Percentiles rank a stretch among this genome's conserved stretches.
phyloP scores from a whole-genome alignment of 2,888 invertebrate species.

The Andrena hattorfiana region DNA sequence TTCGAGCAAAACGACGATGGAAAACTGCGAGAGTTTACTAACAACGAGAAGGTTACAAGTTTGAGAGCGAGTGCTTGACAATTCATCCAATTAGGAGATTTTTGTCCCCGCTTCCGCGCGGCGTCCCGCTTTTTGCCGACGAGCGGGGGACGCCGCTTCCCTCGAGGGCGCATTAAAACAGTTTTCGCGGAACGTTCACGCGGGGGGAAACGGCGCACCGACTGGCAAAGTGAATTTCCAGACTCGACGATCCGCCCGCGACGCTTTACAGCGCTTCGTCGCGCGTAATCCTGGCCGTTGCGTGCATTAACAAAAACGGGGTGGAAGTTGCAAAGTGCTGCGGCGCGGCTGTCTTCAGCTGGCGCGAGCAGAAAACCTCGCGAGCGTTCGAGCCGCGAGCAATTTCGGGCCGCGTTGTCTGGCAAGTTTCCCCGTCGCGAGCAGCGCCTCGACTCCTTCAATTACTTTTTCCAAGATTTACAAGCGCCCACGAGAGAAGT shows the following conservation, averaged over 20 bases:
- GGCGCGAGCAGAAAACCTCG: background rate
- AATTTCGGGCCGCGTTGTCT: slow-evolving; percentile 25
- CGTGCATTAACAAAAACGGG: slow-evolving; percentile 23
- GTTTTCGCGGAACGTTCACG: slow-evolving; percentile 35
- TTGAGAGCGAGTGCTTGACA: slow-evolving; percentile 55
- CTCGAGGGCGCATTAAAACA: slow-evolving; percentile 43
- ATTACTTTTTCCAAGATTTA: slow-evolving; percentile 32
- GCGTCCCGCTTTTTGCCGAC: slow-evolving; percentile 41
- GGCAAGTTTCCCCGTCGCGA: slow-evolving; percentile 36
- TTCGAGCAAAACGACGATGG: slow-evolving; percentile 6
- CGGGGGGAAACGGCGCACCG: background rate
- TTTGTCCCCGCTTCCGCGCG: slow-evolving; percentile 16
- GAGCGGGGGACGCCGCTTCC: background rate
- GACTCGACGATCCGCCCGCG: background rate
- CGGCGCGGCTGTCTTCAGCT: slow-evolving; percentile 15
- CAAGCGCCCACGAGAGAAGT: background rate
- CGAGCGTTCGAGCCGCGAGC: slow-evolving; percentile 9
- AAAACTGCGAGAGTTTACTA: slow-evolving; percentile 52
- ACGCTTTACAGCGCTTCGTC: slow-evolving; percentile 37
- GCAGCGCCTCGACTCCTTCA: slow-evolving; percentile 32
- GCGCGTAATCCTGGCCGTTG: slow-evolving; percentile 35
- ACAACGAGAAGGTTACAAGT: slow-evolving; percentile 63
- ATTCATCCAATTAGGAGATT: slow-evolving; percentile 70
- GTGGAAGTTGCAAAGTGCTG: slow-evolving; percentile 27
- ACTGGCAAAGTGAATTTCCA: slow-evolving; percentile 48